These are phyloP conservation scores for Alsophila aescularia DNA, from an alignment of 2,888 invertebrate genomes.

Conservation along the genomic window DNA sequence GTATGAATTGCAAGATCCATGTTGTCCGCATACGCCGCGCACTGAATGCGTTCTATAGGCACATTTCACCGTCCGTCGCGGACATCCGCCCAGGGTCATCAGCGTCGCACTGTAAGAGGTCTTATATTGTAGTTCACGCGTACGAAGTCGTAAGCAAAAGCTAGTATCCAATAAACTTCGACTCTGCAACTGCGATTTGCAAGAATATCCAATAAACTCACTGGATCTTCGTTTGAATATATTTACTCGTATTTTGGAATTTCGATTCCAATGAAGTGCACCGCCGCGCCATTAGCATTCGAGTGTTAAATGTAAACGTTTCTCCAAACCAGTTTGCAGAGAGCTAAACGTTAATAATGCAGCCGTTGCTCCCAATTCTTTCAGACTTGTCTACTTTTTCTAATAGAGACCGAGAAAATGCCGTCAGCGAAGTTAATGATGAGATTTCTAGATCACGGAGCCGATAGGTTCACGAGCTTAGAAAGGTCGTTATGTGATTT, in stretches of 20 bases:
- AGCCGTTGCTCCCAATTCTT: neutral
- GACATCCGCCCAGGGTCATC: too few species aligned
- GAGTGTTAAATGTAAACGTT: constrained; percentile 14
- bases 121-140: too few species aligned
- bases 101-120: too few species aligned
- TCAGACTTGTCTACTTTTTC: neutral
- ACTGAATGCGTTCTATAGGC: too few species aligned
- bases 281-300: neutral
- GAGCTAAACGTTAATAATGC: neutral
- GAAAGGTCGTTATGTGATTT: neutral
- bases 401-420: neutral
- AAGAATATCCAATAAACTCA: too few species aligned
- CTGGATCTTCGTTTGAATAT: too few species aligned
- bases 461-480: neutral
- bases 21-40: too few species aligned
- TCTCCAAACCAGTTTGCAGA: constrained; percentile 6
- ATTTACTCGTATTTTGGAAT: neutral
- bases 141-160: too few species aligned
- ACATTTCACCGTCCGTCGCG: too few species aligned
- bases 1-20: too few species aligned
- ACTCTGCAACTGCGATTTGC: too few species aligned
- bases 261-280: constrained; percentile 1
- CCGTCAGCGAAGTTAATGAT: neutral
- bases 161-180: too few species aligned
- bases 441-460: neutral